These are phyloP conservation scores for Prionace glauca DNA, from an alignment of 2,797 vertebrate species.

Conservation along the genomic window DNA sequence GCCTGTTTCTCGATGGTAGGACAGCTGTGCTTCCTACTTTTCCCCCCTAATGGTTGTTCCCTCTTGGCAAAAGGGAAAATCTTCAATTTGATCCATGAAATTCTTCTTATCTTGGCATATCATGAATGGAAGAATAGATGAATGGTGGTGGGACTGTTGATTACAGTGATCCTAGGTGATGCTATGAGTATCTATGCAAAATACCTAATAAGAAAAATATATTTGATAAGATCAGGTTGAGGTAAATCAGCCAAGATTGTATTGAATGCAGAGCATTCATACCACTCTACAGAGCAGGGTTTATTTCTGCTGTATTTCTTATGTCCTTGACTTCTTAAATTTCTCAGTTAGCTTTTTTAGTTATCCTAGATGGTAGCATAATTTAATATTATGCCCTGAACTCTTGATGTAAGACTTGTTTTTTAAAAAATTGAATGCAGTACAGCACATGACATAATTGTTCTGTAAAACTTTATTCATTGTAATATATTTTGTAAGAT, in stretches of 20 bases:
- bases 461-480: neutral
- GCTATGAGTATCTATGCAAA: neutral
- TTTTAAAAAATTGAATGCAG: neutral
- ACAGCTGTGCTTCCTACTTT: neutral
- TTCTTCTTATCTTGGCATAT: neutral
- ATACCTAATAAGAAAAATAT: neutral
- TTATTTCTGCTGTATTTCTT: neutral
- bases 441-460: neutral
- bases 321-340: neutral
- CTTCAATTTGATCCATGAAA: neutral
- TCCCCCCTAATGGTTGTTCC: neutral
- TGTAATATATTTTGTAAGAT: neutral
- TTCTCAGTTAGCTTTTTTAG: neutral
- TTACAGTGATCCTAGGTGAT: neutral
- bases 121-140: neutral
- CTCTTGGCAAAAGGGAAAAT: neutral
- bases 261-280: neutral
- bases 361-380: neutral
- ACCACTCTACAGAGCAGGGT: too few species aligned
- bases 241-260: neutral
- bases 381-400: neutral
- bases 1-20: neutral
- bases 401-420: neutral
- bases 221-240: neutral
- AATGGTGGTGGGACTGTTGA: neutral